A percentile compares a stretch with the other conserved stretches of the same genome.
Evolutionary conservation across 2,888 invertebrate genomes (phyloP).

Genomic region (Cremastobaeus sp.): DNA sequence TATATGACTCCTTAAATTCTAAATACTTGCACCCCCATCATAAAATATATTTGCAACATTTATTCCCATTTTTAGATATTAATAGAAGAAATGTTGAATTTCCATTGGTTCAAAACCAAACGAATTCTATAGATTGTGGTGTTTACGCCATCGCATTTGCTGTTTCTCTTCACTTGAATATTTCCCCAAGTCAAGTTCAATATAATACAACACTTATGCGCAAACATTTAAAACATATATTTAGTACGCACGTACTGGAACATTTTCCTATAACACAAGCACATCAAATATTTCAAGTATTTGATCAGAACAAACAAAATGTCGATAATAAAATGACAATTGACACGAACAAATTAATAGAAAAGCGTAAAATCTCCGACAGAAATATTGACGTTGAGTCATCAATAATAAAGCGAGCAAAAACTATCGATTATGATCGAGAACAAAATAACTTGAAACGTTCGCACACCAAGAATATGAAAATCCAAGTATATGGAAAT

Average conservation of each 20-base stretch:
- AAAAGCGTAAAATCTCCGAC: too few relatives aligned
- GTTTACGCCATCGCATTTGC: slow-evolving; percentile 18
- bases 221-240: slow-evolving; percentile 15
- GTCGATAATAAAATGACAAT: too few relatives aligned
- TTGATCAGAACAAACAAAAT: not conserved
- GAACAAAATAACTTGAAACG: too few relatives aligned
- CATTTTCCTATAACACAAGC: slow-evolving; percentile 11
- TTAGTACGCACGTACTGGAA: not conserved
- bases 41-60: slow-evolving; percentile 10
- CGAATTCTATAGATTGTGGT: slow-evolving; percentile 19
- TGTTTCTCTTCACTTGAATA: slow-evolving; percentile 14
- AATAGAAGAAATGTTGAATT: slow-evolving; percentile 5
- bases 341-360: too few relatives aligned
- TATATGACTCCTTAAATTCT: slow-evolving; percentile 27
- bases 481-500: too few relatives aligned
- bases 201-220: slow-evolving; percentile 8
- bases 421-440: too few relatives aligned
- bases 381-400: too few relatives aligned
- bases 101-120: slow-evolving; percentile 14
- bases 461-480: too few relatives aligned
- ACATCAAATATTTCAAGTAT: not conserved
- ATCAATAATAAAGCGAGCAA: too few relatives aligned
- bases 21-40: slow-evolving; percentile 19
- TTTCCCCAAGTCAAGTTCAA: not conserved
- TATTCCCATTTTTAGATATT: slow-evolving; percentile 20